Conservation (phyloP, 2,888 invertebrate species). For the Esperia sulphurella region DNA sequence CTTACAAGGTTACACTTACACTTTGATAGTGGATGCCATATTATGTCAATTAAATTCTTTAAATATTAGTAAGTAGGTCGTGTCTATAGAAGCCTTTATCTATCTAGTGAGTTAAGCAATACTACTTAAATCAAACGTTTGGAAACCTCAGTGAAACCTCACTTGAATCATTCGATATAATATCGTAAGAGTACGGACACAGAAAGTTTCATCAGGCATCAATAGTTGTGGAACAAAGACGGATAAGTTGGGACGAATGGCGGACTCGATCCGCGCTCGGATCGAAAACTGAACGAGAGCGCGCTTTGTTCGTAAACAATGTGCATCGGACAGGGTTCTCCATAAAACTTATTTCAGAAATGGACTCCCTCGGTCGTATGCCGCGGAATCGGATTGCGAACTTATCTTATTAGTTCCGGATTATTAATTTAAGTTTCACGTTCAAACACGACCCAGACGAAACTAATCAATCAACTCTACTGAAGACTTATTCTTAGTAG, state of each 20-base stretch:
- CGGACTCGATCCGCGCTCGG: slow-evolving; percentile 46
- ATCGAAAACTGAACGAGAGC: slow-evolving; percentile 48
- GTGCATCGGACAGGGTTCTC: slow-evolving; percentile 51
- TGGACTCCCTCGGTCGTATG: slow-evolving; percentile 23
- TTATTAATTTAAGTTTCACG: slow-evolving; percentile 9
- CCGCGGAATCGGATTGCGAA: slow-evolving; percentile 17
- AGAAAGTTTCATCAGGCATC: slow-evolving; percentile 57
- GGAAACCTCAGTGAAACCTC: background rate
- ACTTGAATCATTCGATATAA: background rate
- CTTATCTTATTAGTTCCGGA: slow-evolving; percentile 8
- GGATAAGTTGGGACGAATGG: slow-evolving; percentile 54
- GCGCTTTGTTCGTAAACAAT: slow-evolving; percentile 70
- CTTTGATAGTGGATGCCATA: too few relatives aligned
- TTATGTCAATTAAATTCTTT: too few relatives aligned
- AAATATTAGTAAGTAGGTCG: too few relatives aligned
- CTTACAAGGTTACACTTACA: too few relatives aligned
- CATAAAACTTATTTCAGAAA: slow-evolving; percentile 60
- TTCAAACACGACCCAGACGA: background rate
- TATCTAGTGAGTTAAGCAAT: background rate
- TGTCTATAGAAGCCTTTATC: too few relatives aligned
- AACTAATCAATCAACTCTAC: too few relatives aligned
- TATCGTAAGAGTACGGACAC: slow-evolving; percentile 18
- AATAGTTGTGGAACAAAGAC: slow-evolving; percentile 64
- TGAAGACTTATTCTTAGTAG: too few relatives aligned
- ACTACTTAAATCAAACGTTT: background rate